These are phyloP conservation scores for Oscheius myriophilus DNA, from an alignment of 2,888 invertebrate genomes.

Conservation along the genomic window DNA sequence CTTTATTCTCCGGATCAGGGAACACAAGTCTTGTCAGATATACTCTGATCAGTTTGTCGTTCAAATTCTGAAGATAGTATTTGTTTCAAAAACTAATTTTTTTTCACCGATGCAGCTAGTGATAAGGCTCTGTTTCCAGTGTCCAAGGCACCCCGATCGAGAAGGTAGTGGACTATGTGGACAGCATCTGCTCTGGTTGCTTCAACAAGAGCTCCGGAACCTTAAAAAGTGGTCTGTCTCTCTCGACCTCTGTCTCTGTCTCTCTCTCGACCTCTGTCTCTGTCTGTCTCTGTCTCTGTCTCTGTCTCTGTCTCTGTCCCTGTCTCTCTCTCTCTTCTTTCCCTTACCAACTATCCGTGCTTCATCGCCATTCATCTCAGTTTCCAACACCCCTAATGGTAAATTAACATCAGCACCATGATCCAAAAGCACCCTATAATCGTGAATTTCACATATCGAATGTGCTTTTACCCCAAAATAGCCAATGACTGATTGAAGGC, in stretches of 20 bases:
- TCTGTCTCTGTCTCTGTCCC: no score
- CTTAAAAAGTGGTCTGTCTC: no score
- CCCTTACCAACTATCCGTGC: slow-evolving; percentile 49
- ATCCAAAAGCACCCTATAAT: slow-evolving; percentile 74
- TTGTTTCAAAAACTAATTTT: neutral
- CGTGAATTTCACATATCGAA: neutral
- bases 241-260: no score
- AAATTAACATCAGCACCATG: slow-evolving; percentile 86
- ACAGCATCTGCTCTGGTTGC: slow-evolving; percentile 80
- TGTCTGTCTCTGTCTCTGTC: no score
- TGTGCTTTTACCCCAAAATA: slow-evolving; percentile 39
- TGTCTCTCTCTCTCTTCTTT: no score
- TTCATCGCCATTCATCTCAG: slow-evolving; percentile 66
- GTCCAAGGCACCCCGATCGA: slow-evolving; percentile 86
- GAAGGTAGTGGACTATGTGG: slow-evolving; percentile 80
- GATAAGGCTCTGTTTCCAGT: slow-evolving; percentile 83
- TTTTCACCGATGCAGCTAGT: slow-evolving; percentile 45
- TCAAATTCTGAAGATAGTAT: slow-evolving; percentile 33
- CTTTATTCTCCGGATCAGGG: slow-evolving; percentile 89
- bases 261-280: no score
- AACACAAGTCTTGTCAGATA: slow-evolving; percentile 63
- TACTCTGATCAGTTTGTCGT: slow-evolving; percentile 54
- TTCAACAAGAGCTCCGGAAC: slow-evolving; percentile 77
- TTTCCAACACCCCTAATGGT: slow-evolving; percentile 73
- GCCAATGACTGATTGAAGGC: slow-evolving; percentile 51